Base-by-base conservation (phyloP, 2,888 invertebrate genomes). In the Plusia festucae region DNA sequence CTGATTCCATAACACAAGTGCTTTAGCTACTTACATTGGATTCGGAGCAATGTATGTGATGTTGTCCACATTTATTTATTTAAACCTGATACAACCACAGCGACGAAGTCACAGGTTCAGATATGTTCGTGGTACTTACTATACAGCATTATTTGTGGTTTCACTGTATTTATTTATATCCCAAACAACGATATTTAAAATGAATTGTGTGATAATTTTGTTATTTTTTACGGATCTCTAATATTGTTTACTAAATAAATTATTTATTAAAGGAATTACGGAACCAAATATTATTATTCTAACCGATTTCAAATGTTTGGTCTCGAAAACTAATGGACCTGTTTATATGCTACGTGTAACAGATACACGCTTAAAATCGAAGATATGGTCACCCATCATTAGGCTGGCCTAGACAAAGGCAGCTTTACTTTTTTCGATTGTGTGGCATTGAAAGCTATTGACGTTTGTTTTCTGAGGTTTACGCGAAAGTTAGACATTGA, bases 231-330 rank as follows among this genome's bases (percentile, higher is more conserved):
- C 13, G 34, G 34, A 34, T 34, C 34, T 34, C 34, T 34, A 15
- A 34, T 34, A 5, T 34, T 34, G 34, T 34, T 34, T 34, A 15
- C 0, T n/a, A 40, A 40, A n/a, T n/a, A 30, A 40, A 40, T 40
- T 40, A 40, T 40, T 40, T 40, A 40, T 40, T 40, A 6, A 13
- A 13, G 15, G 34, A 15, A 15, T 13, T 34, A 34, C 34, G 15
- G 34, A 34, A 15, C 40, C 40, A 40, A 40, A 40, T 40, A n/a
- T 40, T 40, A 40, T 40, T 40, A 2, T 40, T n/a, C 40, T 40
- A 40, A 40, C 40, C n/a, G n/a, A 40, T 40, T 40, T n/a, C 40
- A n/a, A 40, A 9, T 40, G 40, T 40, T 40, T 40, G 40, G n/a
- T n/a, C 40, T 40, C 4, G n/a, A 3, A n/a, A 40, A 40, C 7